Conservation (phyloP, 2,113 vertebrate genomes). For the Pagrus major region DNA sequence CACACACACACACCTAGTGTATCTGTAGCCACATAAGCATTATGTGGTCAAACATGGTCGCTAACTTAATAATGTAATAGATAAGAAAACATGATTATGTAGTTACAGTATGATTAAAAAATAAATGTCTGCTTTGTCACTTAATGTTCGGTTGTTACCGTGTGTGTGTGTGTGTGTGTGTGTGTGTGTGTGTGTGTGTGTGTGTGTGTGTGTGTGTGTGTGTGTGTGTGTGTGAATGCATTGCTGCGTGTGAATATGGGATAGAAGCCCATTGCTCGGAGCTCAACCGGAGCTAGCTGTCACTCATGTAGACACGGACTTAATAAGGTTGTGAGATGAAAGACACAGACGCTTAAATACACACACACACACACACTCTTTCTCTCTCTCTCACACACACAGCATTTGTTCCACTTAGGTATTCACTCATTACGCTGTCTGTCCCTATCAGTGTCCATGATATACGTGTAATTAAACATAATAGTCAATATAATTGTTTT, state of each 20-base stretch:
- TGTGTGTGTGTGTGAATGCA: conserved; percentile 3
- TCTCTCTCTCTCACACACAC: conserved; percentile 9
- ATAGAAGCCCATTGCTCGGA: conserved; percentile 69
- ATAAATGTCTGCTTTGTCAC: conserved; percentile 35
- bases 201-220: conserved; percentile 7
- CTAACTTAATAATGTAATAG: conserved; percentile 40
- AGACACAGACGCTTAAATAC: conserved; percentile 53
- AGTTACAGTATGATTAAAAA: conserved; percentile 30
- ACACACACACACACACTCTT: conserved; percentile 17
- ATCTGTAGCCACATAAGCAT: conserved; percentile 38
- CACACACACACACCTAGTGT: conserved; percentile 18
- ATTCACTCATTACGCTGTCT: conserved; percentile 63
- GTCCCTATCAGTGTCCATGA: conserved; percentile 52
- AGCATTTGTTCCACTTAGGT: conserved; percentile 54
- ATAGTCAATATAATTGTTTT: conserved; percentile 63
- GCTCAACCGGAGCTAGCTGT: conserved; percentile 75
- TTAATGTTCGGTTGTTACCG: conserved; percentile 19
- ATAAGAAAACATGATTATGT: conserved; percentile 23
- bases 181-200: conserved; percentile 12
- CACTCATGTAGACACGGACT: conserved; percentile 67
- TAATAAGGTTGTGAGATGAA: conserved; percentile 72
- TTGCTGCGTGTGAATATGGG: conserved; percentile 8
- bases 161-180: conserved; percentile 28
- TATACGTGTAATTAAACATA: conserved; percentile 53
- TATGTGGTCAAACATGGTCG: conserved; percentile 15